phyloP scores from a whole-genome alignment of 1,140 invertebrate genomes.

The Paraescarpia echinospica region DNA sequence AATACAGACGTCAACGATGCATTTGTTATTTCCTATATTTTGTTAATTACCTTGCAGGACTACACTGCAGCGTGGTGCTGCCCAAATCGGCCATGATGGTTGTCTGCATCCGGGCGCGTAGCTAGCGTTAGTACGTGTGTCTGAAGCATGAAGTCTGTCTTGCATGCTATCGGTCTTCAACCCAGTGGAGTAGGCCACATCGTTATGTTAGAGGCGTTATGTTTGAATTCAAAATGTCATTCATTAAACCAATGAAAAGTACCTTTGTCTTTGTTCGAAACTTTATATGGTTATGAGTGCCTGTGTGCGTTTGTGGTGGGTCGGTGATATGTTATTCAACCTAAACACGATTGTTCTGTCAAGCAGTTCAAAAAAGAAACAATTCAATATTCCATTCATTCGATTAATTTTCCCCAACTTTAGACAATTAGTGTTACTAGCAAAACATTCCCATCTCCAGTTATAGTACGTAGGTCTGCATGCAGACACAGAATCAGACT shows the following conservation, averaged over 20 bases:
- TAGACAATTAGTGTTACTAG: too few species aligned
- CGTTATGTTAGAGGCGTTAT: constrained; percentile 5
- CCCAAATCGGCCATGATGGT: background rate
- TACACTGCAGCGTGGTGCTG: background rate
- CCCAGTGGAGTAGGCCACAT: background rate
- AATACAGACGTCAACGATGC: background rate
- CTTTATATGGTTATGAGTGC: background rate
- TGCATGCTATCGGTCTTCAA: background rate
- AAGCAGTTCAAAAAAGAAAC: too few species aligned
- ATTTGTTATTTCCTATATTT: background rate
- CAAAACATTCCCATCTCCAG: too few species aligned
- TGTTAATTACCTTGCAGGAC: background rate
- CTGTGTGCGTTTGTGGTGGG: too few species aligned
- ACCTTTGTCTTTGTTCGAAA: background rate
- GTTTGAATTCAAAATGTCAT: constrained; percentile 6
- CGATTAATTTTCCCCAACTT: too few species aligned
- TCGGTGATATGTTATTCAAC: too few species aligned
- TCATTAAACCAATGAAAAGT: background rate
- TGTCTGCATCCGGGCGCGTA: background rate
- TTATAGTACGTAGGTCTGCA: too few species aligned
- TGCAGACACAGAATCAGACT: too few species aligned
- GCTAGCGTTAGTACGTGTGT: background rate
- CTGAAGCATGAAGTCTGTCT: background rate
- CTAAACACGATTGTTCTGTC: too few species aligned
- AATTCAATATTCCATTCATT: too few species aligned